Evolutionary conservation across 2,797 vertebrate species (phyloP).

Genomic region (Anabacerthia variegaticeps): DNA sequence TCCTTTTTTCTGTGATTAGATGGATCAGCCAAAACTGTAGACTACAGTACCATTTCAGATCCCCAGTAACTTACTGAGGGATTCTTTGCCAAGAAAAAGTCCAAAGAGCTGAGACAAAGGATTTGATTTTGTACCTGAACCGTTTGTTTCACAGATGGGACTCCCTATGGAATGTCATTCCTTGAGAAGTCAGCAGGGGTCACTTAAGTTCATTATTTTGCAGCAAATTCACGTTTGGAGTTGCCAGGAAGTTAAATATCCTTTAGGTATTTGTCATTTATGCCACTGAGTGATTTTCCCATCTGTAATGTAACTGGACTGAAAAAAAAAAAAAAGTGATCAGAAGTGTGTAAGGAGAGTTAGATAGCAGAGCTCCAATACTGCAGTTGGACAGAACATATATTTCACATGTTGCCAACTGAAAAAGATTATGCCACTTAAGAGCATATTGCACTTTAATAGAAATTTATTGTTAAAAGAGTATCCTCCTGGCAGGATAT

Average conservation of each 20-base stretch:
- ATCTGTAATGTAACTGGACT: neutral
- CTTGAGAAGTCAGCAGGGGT: slow-evolving; percentile 68
- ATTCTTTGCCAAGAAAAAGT: neutral
- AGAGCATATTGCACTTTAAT: neutral
- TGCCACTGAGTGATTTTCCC: neutral
- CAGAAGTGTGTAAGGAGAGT: neutral
- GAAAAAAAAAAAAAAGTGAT: neutral
- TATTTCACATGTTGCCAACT: neutral
- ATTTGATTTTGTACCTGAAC: neutral
- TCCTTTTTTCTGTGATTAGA: neutral
- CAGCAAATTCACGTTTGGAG: slow-evolving; percentile 20
- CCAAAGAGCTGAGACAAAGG: neutral
- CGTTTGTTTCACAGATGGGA: neutral
- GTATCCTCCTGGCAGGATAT: neutral
- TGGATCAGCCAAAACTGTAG: neutral
- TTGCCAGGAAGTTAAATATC: neutral
- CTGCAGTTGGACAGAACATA: neutral
- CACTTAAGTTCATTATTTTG: slow-evolving; percentile 69
- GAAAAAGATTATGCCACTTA: slow-evolving; percentile 5
- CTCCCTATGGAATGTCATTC: slow-evolving; percentile 53
- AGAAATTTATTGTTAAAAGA: slow-evolving; percentile 8
- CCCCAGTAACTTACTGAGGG: neutral
- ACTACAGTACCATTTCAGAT: neutral
- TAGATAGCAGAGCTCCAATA: neutral
- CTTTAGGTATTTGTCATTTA: neutral